Percentiles rank a stretch among this genome's conserved stretches.
These are phyloP conservation scores for Lepus timidus DNA, from an alignment of 2,113 vertebrate genomes.

Conservation along the genomic window DNA sequence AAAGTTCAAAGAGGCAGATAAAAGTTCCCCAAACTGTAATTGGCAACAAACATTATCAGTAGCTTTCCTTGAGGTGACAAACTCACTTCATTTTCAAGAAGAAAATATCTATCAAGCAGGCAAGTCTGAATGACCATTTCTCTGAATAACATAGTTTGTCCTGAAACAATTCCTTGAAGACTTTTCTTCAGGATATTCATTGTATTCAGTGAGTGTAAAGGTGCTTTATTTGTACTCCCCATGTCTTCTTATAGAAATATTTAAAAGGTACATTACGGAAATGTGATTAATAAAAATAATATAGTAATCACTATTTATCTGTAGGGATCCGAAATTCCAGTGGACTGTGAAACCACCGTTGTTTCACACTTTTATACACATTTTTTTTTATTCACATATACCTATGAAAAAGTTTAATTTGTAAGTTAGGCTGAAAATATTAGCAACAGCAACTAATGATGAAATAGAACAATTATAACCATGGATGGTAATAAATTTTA, in stretches of 20 bases:
- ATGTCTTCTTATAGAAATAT: background rate
- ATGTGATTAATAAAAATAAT: background rate
- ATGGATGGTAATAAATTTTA: too few relatives aligned
- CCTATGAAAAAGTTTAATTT: too few relatives aligned
- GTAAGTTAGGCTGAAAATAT: too few relatives aligned
- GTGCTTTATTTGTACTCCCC: background rate
- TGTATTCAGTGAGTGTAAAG: background rate
- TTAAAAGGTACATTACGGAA: background rate
- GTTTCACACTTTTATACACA: too few relatives aligned
- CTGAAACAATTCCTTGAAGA: background rate
- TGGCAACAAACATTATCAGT: background rate
- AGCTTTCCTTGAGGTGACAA: background rate
- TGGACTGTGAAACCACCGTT: too few relatives aligned
- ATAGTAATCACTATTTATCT: too few relatives aligned
- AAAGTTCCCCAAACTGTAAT: conserved; percentile 11
- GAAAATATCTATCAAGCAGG: background rate
- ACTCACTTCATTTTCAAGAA: background rate
- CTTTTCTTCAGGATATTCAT: background rate
- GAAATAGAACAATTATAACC: too few relatives aligned
- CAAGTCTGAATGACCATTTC: background rate
- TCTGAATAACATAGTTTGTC: background rate
- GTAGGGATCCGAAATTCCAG: too few relatives aligned
- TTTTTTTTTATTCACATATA: too few relatives aligned
- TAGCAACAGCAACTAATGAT: too few relatives aligned
- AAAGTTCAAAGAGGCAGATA: background rate